A percentile compares a stretch with the other conserved stretches of the same genome.
Conservation (phyloP, 92 coral and sea anemone species). For the Siderastrea radians region DNA sequence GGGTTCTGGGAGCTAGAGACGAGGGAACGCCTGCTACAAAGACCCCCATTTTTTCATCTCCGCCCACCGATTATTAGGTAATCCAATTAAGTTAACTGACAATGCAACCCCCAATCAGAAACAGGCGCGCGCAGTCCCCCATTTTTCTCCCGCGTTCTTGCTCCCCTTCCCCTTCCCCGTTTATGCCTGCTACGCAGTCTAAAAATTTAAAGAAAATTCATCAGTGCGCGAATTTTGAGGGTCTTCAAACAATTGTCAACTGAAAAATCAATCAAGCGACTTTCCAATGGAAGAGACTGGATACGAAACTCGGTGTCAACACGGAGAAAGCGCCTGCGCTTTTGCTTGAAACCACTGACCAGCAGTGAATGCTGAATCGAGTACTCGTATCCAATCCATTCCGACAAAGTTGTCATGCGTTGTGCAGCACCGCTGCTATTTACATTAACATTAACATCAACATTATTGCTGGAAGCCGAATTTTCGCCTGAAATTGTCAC, state of each 20-base stretch:
- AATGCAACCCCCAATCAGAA: too few species aligned
- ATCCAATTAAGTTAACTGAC: too few species aligned
- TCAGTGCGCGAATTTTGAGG: not conserved
- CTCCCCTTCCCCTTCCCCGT: too few species aligned
- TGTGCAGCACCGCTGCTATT: constrained; percentile 1
- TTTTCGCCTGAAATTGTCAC: not conserved
- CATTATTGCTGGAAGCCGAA: not conserved
- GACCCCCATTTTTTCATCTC: too few species aligned
- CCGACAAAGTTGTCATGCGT: not conserved
- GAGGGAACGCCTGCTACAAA: too few species aligned
- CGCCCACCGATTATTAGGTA: too few species aligned
- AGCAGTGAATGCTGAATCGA: constrained; percentile 26
- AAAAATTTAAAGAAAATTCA: not conserved
- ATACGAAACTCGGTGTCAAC: constrained; percentile 5
- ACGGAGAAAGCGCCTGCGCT: constrained; percentile 38
- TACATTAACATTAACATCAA: not conserved
- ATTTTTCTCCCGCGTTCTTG: too few species aligned
- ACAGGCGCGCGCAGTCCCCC: too few species aligned
- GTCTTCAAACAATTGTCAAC: not conserved
- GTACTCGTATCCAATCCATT: not conserved
- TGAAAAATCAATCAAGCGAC: not conserved
- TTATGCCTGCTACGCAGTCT: too few species aligned
- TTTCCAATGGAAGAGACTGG: not conserved
- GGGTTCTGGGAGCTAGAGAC: too few species aligned
- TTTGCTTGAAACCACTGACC: constrained; percentile 26